A percentile compares a stretch with the other conserved stretches of the same genome.
phyloP scores from a whole-genome alignment of 2,888 invertebrate species.

The Heliconius aoede region DNA sequence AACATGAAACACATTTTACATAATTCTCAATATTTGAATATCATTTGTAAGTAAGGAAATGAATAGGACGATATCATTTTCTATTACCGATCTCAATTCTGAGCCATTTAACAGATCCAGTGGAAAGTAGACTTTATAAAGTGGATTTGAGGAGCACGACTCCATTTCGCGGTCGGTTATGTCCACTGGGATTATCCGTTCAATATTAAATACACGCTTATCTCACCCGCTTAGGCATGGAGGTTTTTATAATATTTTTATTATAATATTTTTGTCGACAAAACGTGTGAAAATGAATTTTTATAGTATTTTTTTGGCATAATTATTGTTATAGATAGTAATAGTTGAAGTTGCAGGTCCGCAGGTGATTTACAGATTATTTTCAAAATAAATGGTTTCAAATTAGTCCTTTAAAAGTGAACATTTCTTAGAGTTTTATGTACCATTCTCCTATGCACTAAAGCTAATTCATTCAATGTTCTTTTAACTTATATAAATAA shows the following conservation, averaged over 20 bases:
- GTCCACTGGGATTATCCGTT: conserved; percentile 48
- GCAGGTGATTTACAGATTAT: not conserved
- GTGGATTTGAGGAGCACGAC: conserved; percentile 46
- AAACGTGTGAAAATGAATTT: not conserved
- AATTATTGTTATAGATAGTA: no score
- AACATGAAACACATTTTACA: not conserved
- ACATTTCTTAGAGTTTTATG: not conserved
- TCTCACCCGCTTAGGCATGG: conserved; percentile 28
- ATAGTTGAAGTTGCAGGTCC: no score
- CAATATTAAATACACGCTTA: conserved; percentile 42
- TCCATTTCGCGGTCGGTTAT: conserved; percentile 58
- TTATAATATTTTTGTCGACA: conserved; percentile 1
- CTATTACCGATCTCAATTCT: conserved; percentile 45
- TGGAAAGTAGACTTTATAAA: conserved; percentile 59
- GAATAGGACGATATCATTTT: conserved; percentile 38
- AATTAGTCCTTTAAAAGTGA: not conserved
- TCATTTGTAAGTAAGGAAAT: conserved; percentile 35
- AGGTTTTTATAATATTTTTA: conserved; percentile 17
- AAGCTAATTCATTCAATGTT: not conserved
- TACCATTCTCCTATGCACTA: not conserved
- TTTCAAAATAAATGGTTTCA: not conserved
- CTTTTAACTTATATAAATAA: not conserved
- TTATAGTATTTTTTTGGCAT: no score
- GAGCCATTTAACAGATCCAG: conserved; percentile 46
- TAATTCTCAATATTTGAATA: conserved; percentile 6